Base-by-base conservation (phyloP, 2,888 invertebrate genomes). In the Latheticus oryzae region DNA sequence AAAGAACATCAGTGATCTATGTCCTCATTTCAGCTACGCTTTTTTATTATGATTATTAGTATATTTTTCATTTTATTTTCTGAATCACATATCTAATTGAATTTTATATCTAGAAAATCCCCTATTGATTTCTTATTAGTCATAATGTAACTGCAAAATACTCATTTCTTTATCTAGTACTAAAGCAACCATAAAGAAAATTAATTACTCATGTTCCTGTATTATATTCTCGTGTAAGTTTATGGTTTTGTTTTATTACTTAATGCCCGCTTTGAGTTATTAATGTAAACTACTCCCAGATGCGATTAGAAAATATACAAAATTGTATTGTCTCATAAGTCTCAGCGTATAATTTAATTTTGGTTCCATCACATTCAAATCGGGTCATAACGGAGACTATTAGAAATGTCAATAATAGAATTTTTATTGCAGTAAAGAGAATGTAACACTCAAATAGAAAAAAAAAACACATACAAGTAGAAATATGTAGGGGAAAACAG, bases 1-100 rank as follows among this genome's bases (percentile, higher is more conserved):
- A 70, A 66, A 67, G 68, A 69, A 68, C 69, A 66, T 52, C 65
- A 59, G 67, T 72, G 69, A 66, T 66, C 64, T 65, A 63, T 62
- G 63, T 64, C 66, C 65, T 60, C 61, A 65, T 66, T 64, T 68
- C 62, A 54, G 59, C 50, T 37, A 37, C 45, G 47, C n/a, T 47
- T 50, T 59, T 61, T 59, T 58, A 58, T 61, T 57, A 48, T 35
- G 30, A 35, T 45, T 53, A 42, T 35, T 42, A 38, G n/a, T n/a
- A n/a, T n/a, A n/a, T n/a, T 43, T 47, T 53, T 33, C 16, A 26
- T 19, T 37, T 23, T 52, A n/a, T n/a, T n/a, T n/a, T n/a, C n/a
- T n/a, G n/a, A n/a, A n/a, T n/a, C n/a, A n/a, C n/a, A n/a, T n/a
- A n/a, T n/a, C n/a, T n/a, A n/a, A n/a, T n/a, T n/a, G n/a, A n/a